Evolutionary conservation across 2,113 vertebrate genomes (phyloP).

Genomic region (Oreochromis spilurus): DNA sequence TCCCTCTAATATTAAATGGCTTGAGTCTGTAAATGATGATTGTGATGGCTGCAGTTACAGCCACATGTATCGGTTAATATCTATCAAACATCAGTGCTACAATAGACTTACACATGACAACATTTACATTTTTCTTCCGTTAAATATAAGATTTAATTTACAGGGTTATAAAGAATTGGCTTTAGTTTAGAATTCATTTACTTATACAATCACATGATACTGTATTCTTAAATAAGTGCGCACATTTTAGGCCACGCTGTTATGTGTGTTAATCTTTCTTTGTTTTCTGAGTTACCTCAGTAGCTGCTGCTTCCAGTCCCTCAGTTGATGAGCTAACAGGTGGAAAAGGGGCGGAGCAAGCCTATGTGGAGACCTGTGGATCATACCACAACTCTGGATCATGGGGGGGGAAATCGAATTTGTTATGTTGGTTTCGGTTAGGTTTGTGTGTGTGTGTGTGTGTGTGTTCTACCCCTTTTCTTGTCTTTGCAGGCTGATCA

Average conservation of each 20-base stretch:
- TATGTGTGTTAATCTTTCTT: background rate
- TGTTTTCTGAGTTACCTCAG: background rate
- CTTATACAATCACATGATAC: background rate
- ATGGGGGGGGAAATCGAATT: background rate
- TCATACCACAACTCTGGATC: background rate
- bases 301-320: background rate
- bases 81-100: background rate
- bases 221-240: background rate
- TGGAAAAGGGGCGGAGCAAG: background rate
- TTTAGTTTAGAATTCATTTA: background rate
- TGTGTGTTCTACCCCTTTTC: background rate
- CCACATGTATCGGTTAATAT: background rate
- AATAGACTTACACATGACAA: background rate
- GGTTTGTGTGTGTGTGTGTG: background rate
- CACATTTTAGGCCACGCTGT: background rate
- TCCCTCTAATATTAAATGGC: background rate
- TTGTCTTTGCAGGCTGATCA: background rate
- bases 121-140: background rate
- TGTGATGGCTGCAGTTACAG: background rate
- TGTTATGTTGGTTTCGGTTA: background rate
- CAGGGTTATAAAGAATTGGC: background rate
- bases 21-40: background rate
- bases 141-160: background rate
- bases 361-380: background rate
- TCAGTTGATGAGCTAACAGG: background rate